Evolutionary conservation across 2,113 vertebrate genomes (phyloP).

Genomic region (Lutjanus erythropterus): DNA sequence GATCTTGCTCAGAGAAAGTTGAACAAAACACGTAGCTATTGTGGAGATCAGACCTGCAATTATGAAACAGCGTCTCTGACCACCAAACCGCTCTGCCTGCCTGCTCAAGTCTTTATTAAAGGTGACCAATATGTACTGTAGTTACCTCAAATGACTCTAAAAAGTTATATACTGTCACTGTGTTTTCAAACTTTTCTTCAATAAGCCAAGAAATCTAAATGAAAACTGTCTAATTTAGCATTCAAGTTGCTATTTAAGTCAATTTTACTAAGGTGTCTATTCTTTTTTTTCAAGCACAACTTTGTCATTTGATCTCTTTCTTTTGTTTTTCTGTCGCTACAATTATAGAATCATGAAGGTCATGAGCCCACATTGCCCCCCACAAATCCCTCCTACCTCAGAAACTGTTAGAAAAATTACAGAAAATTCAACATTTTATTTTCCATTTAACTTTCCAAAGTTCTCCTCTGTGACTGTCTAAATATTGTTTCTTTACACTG

Average conservation of each 20-base stretch:
- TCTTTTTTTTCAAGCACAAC: no score
- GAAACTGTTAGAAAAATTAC: no score
- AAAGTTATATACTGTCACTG: not conserved
- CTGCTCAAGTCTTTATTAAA: constrained; percentile 34
- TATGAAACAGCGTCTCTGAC: constrained; percentile 42
- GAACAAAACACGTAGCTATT: constrained; percentile 15
- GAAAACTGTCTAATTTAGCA: no score
- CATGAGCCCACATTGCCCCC: no score
- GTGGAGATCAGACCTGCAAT: constrained; percentile 46
- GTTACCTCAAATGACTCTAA: constrained; percentile 7
- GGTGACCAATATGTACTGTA: not conserved
- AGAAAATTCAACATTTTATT: not conserved
- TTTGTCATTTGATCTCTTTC: not conserved
- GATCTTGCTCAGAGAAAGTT: constrained; percentile 25
- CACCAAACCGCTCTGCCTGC: constrained; percentile 34
- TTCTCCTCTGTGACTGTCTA: no score
- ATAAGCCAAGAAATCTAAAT: not conserved
- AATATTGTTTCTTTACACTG: no score
- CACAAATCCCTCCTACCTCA: not conserved
- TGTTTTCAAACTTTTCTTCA: not conserved
- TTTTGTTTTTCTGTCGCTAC: not conserved
- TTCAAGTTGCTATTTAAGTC: not conserved
- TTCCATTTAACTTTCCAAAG: not conserved
- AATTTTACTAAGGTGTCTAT: not conserved
- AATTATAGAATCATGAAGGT: not conserved